Base-by-base conservation (phyloP, 2,888 invertebrate species). In the Pelosia muscerda region DNA sequence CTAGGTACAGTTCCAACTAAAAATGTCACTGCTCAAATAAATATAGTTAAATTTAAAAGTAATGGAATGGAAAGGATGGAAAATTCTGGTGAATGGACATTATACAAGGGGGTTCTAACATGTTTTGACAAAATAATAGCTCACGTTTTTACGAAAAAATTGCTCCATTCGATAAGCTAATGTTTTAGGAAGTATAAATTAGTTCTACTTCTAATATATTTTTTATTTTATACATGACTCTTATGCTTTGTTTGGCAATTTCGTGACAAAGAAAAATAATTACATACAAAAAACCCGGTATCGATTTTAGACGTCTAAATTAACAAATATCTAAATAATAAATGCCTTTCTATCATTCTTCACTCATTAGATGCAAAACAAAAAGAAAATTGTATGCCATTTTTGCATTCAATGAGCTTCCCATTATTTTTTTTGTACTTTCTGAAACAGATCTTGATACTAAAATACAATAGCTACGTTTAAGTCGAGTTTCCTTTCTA, bases 371-470 rank as follows among this genome's bases (percentile, higher is more conserved):
- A 19, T 49, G 49, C 49, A 49, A n/a, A 49, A 49, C 6, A 38
- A 38, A 38, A 38, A 38, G 13, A 15, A 38, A 38, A 38, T 38
- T 13, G 0, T 15, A 38, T 15, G 0, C 1, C 34, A 6, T 38
- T 34, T 38, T 38, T 38, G 38, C 38, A 38, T 15, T n/a, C n/a
- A n/a, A n/a, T n/a, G n/a, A n/a, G n/a, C n/a, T 49, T 49, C n/a
- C 2, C 49, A 49, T 42, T 3, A 19, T 6, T n/a, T 55, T 25
- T 25, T 23, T 25, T 25, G n/a, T 26, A 56, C 56, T 26, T 19
- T 56, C 26, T 28, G 9, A 19, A 56, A 56, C 56, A 56, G 26
- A 56, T 56, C 26, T 56, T 55, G 26, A 19, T 28, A 56, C 56
- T 28, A 26, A 56, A 56, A 26, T 28, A 25, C 25, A 49, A 28